Percentiles rank a stretch among this genome's conserved stretches.
Conservation (phyloP, 2,888 invertebrate species). For the Marronus borbonicus region DNA sequence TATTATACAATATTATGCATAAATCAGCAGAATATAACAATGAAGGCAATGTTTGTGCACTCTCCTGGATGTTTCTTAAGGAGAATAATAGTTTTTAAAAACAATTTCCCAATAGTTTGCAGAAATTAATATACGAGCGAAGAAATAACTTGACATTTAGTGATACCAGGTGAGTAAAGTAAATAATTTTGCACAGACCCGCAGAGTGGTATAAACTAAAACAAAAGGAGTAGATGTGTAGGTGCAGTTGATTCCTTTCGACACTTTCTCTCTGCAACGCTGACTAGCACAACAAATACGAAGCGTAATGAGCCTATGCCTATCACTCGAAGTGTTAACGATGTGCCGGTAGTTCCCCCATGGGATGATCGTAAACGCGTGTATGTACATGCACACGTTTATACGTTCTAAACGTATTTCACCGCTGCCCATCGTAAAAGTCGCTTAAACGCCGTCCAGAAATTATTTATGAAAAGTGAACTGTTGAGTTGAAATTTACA, state of each 20-base stretch:
- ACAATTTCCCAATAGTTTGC: no score
- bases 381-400: slow-evolving; percentile 6
- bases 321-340: slow-evolving; percentile 24
- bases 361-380: slow-evolving; percentile 20
- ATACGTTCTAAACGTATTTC: slow-evolving; percentile 53
- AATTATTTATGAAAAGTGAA: slow-evolving; percentile 65
- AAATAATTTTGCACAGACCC: not conserved
- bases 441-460: slow-evolving; percentile 58
- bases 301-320: slow-evolving; percentile 2
- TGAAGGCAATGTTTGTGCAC: no score
- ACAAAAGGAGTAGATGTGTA: not conserved
- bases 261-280: slow-evolving; percentile 1
- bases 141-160: no score
- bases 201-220: not conserved
- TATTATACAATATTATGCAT: no score
- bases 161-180: not conserved
- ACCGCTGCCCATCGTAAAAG: slow-evolving; percentile 58
- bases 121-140: no score
- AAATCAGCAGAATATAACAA: no score
- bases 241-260: not conserved
- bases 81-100: no score
- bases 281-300: not conserved
- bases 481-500: slow-evolving; percentile 64
- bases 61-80: no score
- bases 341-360: slow-evolving; percentile 24